These are phyloP conservation scores for Peromyscus polionotus DNA, from an alignment of 2,113 vertebrate genomes.

Conservation along the genomic window DNA sequence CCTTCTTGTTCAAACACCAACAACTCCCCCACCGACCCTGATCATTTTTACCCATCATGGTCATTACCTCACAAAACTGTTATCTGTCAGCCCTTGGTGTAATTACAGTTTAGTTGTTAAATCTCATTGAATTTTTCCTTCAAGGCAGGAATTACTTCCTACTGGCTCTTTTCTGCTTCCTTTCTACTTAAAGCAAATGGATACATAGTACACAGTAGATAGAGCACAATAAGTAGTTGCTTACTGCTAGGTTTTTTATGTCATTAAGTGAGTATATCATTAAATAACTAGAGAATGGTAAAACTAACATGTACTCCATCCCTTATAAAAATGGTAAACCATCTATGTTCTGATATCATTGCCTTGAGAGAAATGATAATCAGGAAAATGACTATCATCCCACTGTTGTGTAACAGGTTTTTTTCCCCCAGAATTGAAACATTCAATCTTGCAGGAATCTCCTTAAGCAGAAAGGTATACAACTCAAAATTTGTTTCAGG, in stretches of 20 bases:
- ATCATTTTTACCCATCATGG: no score
- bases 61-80: neutral
- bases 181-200: neutral
- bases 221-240: neutral
- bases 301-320: neutral
- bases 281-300: neutral
- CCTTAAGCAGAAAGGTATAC: neutral
- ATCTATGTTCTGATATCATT: neutral
- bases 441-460: neutral
- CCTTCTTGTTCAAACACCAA: neutral
- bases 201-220: neutral
- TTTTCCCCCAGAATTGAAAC: neutral
- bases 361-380: neutral
- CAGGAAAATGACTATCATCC: neutral
- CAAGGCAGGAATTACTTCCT: neutral
- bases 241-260: neutral
- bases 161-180: neutral
- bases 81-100: neutral
- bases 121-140: neutral
- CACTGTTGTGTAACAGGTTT: neutral
- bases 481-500: neutral
- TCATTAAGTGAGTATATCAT: neutral
- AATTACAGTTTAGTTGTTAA: neutral
- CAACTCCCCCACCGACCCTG: accelerated
- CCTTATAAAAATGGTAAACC: neutral